Base-by-base conservation (phyloP, 2,797 vertebrate species). In the Acanthurus leucopareius region DNA sequence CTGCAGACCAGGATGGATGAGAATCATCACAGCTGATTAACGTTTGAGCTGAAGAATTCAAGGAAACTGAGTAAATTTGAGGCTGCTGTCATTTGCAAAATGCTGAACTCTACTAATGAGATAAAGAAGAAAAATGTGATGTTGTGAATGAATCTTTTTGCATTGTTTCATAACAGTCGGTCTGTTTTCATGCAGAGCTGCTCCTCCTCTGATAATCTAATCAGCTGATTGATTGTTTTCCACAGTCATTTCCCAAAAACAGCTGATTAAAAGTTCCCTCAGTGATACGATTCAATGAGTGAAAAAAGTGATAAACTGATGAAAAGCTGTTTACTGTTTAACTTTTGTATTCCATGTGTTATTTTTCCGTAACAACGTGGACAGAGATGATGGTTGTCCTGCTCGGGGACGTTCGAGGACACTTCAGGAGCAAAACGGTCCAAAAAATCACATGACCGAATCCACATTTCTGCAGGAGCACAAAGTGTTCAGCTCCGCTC, bases 1-100 rank as follows among this genome's bases (percentile, higher is more conserved):
- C 48, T 22, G 69, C 28, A 22, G 60, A 56, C 57, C 58, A 80
- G 73, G 57, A 68, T 2, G 28, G 59, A 72, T 71, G 47, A 69
- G 13, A 17, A 56, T 68, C 56, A 51, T 14, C 16, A 25, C 25
- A 25, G 25, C 11, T 17, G 40, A 45, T 4, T 77, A 1, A 20
- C 16, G 51, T 69, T 42, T 69, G 8, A 53, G 44, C n/a, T 62
- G 11, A 49, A 38, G 42, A 75, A 58, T 63, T 47, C 14, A 49
- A 28, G 3, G 4, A 38, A 67, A 69, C 11, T 47, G 10, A 40
- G 8, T 11, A 14, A n/a, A 38, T 42, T 15, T 54, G 3, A 51
- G 49, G 35, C 5, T 32, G 6, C 7, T 58, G 52, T 32, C 3
- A 25, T 28, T 49, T 76, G 15, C 5, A 40, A 60, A 19, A 7